Evolutionary conservation across 2,113 vertebrate species (phyloP).

Genomic region (Eudyptes chrysolophus): DNA sequence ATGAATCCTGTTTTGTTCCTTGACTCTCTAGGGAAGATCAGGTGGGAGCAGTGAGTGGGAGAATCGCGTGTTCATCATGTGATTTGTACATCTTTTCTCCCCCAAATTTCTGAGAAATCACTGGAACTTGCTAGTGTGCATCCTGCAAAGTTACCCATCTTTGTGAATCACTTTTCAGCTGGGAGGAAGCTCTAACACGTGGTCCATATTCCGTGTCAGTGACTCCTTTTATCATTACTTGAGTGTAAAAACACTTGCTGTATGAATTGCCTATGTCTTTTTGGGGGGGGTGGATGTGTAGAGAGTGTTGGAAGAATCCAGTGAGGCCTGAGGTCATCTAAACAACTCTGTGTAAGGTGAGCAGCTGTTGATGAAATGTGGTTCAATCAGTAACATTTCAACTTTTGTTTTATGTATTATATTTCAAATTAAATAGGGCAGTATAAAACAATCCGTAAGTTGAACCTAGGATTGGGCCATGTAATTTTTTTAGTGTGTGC

Average conservation of each 20-base stretch:
- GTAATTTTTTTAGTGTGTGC: not conserved
- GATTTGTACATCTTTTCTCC: not conserved
- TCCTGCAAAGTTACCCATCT: not conserved
- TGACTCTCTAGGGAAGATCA: not conserved
- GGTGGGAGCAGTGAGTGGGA: not conserved
- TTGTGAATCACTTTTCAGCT: not conserved
- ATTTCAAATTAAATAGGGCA: slow-evolving; percentile 17
- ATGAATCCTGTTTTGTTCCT: not conserved
- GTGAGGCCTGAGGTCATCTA: not conserved
- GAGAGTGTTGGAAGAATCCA: not conserved
- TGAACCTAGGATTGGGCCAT: not conserved
- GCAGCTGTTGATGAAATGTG: not conserved
- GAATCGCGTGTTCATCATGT: not conserved
- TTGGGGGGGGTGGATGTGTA: not conserved
- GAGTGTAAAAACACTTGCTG: not conserved
- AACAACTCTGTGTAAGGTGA: not conserved
- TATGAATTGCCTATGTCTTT: not conserved
- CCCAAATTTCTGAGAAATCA: not conserved
- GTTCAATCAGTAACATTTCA: not conserved
- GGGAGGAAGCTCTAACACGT: not conserved
- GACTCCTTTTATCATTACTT: not conserved
- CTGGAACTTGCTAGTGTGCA: not conserved
- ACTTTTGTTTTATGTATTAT: not conserved
- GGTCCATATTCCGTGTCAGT: not conserved
- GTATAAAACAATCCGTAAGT: not conserved